These are phyloP conservation scores for Alethe castanea DNA, from an alignment of 2,113 vertebrate species.

Conservation along the genomic window DNA sequence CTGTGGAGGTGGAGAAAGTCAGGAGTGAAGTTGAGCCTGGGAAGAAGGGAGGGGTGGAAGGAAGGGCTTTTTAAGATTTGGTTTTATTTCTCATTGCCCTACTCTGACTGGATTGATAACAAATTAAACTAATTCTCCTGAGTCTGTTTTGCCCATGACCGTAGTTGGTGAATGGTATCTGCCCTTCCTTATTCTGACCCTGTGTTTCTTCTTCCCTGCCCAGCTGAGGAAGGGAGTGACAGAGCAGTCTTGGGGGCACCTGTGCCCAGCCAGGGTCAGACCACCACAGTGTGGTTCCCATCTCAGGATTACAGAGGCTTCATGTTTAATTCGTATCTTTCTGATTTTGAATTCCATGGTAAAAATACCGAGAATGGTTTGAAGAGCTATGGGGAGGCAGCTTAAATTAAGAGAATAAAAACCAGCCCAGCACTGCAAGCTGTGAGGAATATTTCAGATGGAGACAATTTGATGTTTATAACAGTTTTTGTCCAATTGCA, in stretches of 20 bases:
- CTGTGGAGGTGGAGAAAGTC: neutral
- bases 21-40: neutral
- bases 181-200: neutral
- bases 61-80: neutral
- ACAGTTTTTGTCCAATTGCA: neutral
- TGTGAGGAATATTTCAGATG: neutral
- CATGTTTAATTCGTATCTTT: conserved; percentile 8
- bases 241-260: neutral
- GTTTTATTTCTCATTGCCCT: neutral
- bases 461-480: neutral
- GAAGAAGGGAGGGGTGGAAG: neutral
- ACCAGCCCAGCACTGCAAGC: neutral
- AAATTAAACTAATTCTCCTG: neutral
- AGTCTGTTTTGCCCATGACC: neutral
- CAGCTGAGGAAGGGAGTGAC: neutral
- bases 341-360: neutral
- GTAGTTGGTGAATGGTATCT: neutral
- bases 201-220: neutral
- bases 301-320: neutral
- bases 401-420: neutral
- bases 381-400: neutral
- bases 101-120: neutral
- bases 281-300: neutral
- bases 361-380: neutral
- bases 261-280: neutral